Conservation (phyloP, 1,140 invertebrate species). For the Apis cerana region DNA sequence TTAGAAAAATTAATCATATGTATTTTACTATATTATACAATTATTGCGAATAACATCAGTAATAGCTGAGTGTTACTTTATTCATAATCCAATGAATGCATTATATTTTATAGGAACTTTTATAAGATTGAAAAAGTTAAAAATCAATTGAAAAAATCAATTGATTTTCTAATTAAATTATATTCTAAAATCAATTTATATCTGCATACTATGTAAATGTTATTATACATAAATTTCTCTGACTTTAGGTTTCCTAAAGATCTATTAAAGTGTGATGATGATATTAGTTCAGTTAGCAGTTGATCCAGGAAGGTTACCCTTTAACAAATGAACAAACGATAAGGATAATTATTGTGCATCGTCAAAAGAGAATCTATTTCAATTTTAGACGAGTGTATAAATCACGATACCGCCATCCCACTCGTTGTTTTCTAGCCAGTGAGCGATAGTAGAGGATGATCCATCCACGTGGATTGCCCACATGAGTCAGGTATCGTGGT, state of each 20-base stretch:
- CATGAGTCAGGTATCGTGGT: constrained; percentile 59
- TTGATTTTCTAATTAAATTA: not conserved
- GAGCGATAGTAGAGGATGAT: constrained; percentile 18
- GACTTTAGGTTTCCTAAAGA: not conserved
- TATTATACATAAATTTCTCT: not conserved
- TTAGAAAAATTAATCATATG: too few relatives aligned
- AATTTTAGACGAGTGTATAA: constrained; percentile 13
- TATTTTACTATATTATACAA: too few relatives aligned
- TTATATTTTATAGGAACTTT: too few relatives aligned
- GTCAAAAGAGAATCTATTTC: not conserved
- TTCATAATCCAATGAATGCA: too few relatives aligned
- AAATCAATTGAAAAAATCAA: too few relatives aligned
- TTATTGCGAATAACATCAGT: too few relatives aligned
- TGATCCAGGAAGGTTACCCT: not conserved
- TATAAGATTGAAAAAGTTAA: too few relatives aligned
- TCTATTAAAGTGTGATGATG: not conserved
- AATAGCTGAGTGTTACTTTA: too few relatives aligned
- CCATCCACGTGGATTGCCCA: constrained; percentile 59
- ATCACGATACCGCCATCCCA: constrained; percentile 29
- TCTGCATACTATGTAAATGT: too few relatives aligned
- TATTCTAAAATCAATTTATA: not conserved
- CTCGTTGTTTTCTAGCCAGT: constrained; percentile 23
- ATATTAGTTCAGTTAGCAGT: not conserved
- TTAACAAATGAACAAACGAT: constrained; percentile 7
- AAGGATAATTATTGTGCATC: not conserved